These are phyloP conservation scores for Vombatus ursinus DNA, from an alignment of 2,113 vertebrate genomes.

Conservation along the genomic window DNA sequence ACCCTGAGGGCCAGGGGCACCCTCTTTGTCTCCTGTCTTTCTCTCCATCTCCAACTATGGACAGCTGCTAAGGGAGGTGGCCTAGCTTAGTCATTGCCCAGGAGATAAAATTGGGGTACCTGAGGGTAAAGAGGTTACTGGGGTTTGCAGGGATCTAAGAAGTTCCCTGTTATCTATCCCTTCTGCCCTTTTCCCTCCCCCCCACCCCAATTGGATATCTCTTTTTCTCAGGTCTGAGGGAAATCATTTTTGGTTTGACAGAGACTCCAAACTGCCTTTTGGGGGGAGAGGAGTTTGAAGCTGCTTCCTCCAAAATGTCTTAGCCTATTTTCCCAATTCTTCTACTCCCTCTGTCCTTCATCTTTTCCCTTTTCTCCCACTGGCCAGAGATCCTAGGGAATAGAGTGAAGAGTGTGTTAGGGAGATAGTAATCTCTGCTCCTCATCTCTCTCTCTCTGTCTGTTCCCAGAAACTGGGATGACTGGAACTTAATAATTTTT, in stretches of 20 bases:
- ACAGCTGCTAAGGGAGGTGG: constrained; percentile 73
- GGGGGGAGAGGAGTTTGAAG: background rate
- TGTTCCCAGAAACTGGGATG: constrained; percentile 57
- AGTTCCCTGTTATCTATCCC: background rate
- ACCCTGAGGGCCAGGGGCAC: constrained; percentile 70
- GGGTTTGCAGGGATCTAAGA: constrained; percentile 31
- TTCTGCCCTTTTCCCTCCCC: background rate
- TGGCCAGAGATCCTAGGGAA: constrained; percentile 41
- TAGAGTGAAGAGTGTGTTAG: constrained; percentile 70
- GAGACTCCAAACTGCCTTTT: constrained; percentile 70
- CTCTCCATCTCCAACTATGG: constrained; percentile 79
- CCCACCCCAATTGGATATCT: constrained; percentile 60
- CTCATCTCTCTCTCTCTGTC: background rate
- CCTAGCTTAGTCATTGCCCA: constrained; percentile 61
- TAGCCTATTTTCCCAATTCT: constrained; percentile 50
- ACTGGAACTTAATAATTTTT: constrained; percentile 69
- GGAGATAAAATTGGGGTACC: constrained; percentile 59
- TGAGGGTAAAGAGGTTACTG: constrained; percentile 48
- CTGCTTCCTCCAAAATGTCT: constrained; percentile 38
- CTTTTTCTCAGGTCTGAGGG: constrained; percentile 77
- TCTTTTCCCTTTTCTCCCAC: background rate
- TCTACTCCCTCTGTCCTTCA: constrained; percentile 35
- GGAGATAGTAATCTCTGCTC: background rate
- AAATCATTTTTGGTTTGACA: constrained; percentile 67
- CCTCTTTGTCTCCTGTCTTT: constrained; percentile 75